Percentiles rank a stretch among this genome's conserved stretches.
phyloP scores from a whole-genome alignment of 2,113 vertebrate genomes.

The Xiphorhynchus elegans region DNA sequence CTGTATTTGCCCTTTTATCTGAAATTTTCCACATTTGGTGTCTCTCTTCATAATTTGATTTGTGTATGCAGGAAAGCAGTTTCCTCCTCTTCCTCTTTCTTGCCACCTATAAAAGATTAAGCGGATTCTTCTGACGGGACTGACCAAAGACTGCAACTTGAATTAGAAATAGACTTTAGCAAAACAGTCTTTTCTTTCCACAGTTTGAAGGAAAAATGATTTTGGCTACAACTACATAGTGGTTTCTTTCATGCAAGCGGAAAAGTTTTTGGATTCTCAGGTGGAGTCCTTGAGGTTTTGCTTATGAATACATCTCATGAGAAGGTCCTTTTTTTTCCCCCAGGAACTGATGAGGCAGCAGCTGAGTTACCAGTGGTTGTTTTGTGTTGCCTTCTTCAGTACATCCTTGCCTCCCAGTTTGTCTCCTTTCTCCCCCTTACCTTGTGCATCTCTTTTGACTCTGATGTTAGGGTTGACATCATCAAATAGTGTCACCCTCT shows the following conservation, averaged over 20 bases:
- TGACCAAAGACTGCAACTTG: not conserved
- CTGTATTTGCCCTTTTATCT: not conserved
- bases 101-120: not conserved
- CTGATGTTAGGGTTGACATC: not conserved
- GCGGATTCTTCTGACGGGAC: not conserved
- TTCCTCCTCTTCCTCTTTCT: not conserved
- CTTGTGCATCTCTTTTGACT: not conserved
- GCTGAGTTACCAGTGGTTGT: not conserved
- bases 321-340: not conserved
- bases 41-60: not conserved
- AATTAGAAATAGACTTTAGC: conserved; percentile 1
- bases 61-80: not conserved
- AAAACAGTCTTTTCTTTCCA: conserved; percentile 3
- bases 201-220: not conserved
- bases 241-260: conserved; percentile 26
- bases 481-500: not conserved
- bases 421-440: not conserved
- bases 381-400: not conserved
- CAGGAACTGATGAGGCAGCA: not conserved
- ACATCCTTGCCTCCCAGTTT: not conserved
- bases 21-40: not conserved
- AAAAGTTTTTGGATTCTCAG: conserved; percentile 20
- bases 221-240: not conserved
- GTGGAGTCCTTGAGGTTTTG: conserved; percentile 52
- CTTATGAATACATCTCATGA: conserved; percentile 40